A percentile compares a stretch with the other conserved stretches of the same genome.
These are phyloP conservation scores for Eumerus sabulonum DNA, from an alignment of 2,888 invertebrate genomes.

Conservation along the genomic window DNA sequence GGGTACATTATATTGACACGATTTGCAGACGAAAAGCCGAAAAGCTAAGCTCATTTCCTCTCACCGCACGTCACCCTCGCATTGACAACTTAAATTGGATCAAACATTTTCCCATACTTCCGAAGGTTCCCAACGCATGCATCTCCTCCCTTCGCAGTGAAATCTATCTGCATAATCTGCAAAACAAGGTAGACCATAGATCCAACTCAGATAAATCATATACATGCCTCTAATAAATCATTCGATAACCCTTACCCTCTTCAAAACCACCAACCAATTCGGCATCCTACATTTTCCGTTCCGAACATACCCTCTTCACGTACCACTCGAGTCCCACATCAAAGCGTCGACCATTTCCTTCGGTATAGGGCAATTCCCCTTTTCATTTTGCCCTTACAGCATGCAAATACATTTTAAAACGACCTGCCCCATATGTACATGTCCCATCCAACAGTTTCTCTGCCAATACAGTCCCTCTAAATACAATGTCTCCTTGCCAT, in stretches of 20 bases:
- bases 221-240: conserved; percentile 58
- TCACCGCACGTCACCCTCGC: conserved; percentile 27
- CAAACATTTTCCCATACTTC: conserved; percentile 47
- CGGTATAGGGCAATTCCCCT: neutral
- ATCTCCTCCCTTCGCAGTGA: conserved; percentile 18
- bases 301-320: no score
- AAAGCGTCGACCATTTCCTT: conserved; percentile 16
- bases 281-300: conserved; percentile 10
- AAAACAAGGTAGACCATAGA: conserved; percentile 44
- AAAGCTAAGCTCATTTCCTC: conserved; percentile 21
- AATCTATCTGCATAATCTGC: conserved; percentile 55
- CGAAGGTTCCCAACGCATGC: conserved; percentile 22
- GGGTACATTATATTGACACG: conserved; percentile 5
- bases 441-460: conserved; percentile 41
- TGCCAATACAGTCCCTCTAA: conserved; percentile 24
- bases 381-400: conserved; percentile 31
- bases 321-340: conserved; percentile 10
- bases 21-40: neutral
- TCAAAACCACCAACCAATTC: conserved; percentile 4
- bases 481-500: neutral
- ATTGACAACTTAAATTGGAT: conserved; percentile 54
- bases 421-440: conserved; percentile 55
- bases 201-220: conserved; percentile 53
- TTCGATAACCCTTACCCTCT: conserved; percentile 14
- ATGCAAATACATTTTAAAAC: conserved; percentile 59